Evolutionary conservation across 2,888 invertebrate species (phyloP), one percentile per base, ranked within the genome.

Genomic region (Keiferia lycopersicella): DNA sequence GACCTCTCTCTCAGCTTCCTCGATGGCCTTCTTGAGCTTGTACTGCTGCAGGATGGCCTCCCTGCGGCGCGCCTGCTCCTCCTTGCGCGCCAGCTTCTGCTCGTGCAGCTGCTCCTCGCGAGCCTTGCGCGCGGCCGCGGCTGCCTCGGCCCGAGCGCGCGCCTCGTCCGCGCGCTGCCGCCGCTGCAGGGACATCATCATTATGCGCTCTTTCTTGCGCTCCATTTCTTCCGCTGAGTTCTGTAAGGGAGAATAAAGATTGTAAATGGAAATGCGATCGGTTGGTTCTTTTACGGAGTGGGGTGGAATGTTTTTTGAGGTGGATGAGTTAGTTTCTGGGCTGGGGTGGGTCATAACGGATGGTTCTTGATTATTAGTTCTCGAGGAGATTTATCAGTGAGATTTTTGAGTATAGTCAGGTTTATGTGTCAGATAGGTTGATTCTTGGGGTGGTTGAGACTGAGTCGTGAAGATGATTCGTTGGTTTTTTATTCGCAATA

Each of bases 21-120:
- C 98, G 68, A 97, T 95, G 64, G 97, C 96, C 87, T 98, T 98
- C 83, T 98, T 97, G 73, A 98, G 92, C 87, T 98, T 96, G 90
- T 98, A 97, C 85, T 98, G 97, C 80, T 98, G 97, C 74, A 98
- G 93, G 80, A 99, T 99, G 70, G 94, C 94, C 71, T 97, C 96
- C 64, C 98, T 91, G 66, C 98, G 93, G n/a, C 95, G 94, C 76
- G 95, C 95, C 84, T 98, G 98, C 78, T 98, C 98, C 76, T 96
- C 95, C 73, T 95, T 94, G 80, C 96, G 92, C 75, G 94, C 92
- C 71, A 93, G 91, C 89, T 96, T 93, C 82, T 95, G 94, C 82
- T 98, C 95, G 76, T 94, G 94, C 75, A 95, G 95, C 68, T 94
- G 92, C 68, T 96, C 95, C 73, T 97, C 96, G 59, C 94, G 92